These are phyloP conservation scores for Myodes glareolus DNA, from an alignment of 2,113 vertebrate species.

Conservation along the genomic window DNA sequence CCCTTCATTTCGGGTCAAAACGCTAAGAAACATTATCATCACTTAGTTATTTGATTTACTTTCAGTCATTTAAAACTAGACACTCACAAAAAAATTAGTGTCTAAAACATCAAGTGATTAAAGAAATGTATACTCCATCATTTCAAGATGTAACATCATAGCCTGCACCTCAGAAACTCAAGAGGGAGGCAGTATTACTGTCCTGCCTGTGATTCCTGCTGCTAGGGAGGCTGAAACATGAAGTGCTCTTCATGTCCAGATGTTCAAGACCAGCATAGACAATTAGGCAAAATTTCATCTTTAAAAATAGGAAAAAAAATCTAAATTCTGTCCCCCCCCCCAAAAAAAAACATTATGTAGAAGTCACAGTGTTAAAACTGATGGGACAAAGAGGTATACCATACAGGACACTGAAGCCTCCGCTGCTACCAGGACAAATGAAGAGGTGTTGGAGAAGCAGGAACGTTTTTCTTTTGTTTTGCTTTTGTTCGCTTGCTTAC, in stretches of 20 bases:
- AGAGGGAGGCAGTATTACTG: not conserved
- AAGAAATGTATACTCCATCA: not conserved
- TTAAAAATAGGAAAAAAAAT: not conserved
- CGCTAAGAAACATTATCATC: not conserved
- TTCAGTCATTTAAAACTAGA: not conserved
- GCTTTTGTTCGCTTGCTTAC: too few species aligned
- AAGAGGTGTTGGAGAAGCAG: too few species aligned
- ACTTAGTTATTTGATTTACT: not conserved
- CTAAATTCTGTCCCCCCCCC: not conserved
- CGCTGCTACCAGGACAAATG: too few species aligned
- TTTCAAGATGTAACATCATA: not conserved
- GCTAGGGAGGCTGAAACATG: not conserved
- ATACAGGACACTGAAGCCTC: too few species aligned
- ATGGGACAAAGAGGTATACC: too few species aligned
- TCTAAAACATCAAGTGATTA: not conserved
- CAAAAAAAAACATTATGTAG: not conserved
- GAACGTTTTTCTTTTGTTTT: not conserved
- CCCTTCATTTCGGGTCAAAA: not conserved
- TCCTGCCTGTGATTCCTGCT: not conserved
- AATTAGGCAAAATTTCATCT: not conserved
- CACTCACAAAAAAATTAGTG: not conserved
- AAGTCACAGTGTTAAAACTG: not conserved
- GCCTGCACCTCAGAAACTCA: not conserved
- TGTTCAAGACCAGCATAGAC: not conserved
- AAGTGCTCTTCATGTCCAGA: not conserved